A percentile compares a stretch with the other conserved stretches of the same genome.
phyloP scores from a whole-genome alignment of 2,113 vertebrate species.

The Lepidothrix coronata region DNA sequence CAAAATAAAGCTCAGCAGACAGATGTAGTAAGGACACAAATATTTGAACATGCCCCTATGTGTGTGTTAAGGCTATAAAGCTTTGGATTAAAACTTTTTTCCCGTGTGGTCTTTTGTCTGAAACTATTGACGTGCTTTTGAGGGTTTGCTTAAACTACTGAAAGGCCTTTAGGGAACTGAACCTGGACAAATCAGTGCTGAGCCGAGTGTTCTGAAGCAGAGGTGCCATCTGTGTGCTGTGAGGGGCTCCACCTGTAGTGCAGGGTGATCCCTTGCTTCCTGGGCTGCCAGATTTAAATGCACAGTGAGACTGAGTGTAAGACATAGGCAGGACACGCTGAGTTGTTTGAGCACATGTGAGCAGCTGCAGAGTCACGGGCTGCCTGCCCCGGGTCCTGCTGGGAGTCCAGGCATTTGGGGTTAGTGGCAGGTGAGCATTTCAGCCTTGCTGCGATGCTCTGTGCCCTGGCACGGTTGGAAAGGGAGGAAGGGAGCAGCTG shows the following conservation, averaged over 20 bases:
- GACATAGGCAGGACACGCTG: accelerated
- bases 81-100: not conserved
- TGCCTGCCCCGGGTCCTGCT: accelerated
- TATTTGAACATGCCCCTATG: not conserved
- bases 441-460: accelerated
- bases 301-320: accelerated
- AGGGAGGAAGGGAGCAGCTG: not conserved
- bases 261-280: not conserved
- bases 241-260: accelerated
- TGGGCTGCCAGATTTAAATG: not conserved
- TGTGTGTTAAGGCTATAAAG: not conserved
- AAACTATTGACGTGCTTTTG: not conserved
- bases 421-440: accelerated
- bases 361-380: not conserved
- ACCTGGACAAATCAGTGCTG: not conserved
- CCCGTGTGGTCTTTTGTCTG: not conserved
- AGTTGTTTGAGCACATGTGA: accelerated
- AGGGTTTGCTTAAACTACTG: not conserved
- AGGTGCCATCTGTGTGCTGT: not conserved
- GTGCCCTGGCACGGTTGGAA: not conserved
- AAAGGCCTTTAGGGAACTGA: not conserved
- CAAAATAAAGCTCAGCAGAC: not conserved
- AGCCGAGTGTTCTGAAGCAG: not conserved
- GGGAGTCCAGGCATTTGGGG: accelerated
- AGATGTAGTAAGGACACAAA: not conserved